Evolutionary conservation across 1,140 invertebrate genomes (phyloP).

Genomic region (Phenacoccus solenopsis): DNA sequence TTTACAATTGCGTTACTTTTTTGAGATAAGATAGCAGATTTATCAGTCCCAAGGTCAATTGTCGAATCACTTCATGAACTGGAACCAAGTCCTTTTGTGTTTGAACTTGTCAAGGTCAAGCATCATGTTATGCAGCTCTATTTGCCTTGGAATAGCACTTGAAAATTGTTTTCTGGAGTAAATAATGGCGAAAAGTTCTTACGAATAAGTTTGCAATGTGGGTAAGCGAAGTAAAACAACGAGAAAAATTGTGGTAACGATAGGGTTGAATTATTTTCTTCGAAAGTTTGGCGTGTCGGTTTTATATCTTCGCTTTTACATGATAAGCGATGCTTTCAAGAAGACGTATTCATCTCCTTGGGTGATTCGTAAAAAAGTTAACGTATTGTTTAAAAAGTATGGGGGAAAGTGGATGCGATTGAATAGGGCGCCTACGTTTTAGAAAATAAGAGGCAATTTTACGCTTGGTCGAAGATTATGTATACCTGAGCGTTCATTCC

Average conservation of each 20-base stretch:
- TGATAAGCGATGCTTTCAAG: background rate
- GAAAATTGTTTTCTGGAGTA: no score
- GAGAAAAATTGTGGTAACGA: background rate
- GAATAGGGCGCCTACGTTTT: background rate
- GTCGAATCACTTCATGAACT: no score
- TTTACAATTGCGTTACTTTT: no score
- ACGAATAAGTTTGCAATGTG: background rate
- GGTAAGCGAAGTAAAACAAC: background rate
- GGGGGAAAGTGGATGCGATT: background rate
- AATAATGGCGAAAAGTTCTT: no score
- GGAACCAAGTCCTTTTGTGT: no score
- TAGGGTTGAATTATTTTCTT: background rate
- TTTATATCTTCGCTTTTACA: background rate
- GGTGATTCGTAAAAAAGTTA: background rate
- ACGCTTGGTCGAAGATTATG: constrained; percentile 1
- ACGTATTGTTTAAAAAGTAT: constrained; percentile 1
- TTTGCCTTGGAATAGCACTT: no score
- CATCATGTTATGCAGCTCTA: no score
- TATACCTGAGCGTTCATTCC: background rate
- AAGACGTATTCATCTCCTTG: background rate
- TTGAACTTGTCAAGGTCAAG: no score
- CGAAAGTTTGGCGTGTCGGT: background rate
- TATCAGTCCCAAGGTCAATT: no score
- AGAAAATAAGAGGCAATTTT: background rate
- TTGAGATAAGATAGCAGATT: no score